Conservation (phyloP, 2,113 vertebrate genomes). For the Myiagra hebetior region DNA sequence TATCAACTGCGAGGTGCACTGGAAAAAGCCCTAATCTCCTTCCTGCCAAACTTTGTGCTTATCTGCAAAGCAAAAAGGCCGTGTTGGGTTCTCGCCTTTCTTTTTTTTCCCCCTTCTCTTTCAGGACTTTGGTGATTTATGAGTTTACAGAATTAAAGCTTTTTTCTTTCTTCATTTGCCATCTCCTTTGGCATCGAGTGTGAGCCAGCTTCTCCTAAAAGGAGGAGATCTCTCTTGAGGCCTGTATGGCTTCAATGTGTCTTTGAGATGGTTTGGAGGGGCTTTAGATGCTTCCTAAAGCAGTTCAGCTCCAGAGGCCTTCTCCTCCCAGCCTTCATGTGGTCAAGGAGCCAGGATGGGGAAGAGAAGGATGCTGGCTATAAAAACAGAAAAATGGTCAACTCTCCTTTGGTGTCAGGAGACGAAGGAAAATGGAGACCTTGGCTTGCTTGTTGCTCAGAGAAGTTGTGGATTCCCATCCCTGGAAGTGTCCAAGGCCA, state of each 20-base stretch:
- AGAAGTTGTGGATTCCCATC: not conserved
- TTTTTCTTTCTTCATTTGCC: not conserved
- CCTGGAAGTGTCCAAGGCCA: not conserved
- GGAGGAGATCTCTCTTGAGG: not conserved
- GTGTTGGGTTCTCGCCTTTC: not conserved
- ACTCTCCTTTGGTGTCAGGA: not conserved
- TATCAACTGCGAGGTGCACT: conserved; percentile 3
- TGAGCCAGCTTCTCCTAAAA: not conserved
- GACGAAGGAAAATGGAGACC: not conserved
- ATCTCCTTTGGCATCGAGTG: not conserved
- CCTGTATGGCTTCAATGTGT: not conserved
- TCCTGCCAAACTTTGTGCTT: conserved; percentile 64
- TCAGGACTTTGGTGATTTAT: not conserved
- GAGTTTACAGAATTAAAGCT: not conserved
- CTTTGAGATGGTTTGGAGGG: not conserved
- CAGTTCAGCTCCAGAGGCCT: not conserved
- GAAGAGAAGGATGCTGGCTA: not conserved
- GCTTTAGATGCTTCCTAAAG: not conserved
- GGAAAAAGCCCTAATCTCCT: conserved; percentile 65
- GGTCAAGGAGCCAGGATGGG: not conserved
- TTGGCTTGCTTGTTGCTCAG: not conserved
- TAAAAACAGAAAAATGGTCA: not conserved
- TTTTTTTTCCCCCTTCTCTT: not conserved
- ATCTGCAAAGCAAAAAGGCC: conserved; percentile 53
- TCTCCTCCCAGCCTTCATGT: not conserved